Evolutionary conservation across 64 coral and sea anemone species (phyloP).

Genomic region (Anthopleura sola): DNA sequence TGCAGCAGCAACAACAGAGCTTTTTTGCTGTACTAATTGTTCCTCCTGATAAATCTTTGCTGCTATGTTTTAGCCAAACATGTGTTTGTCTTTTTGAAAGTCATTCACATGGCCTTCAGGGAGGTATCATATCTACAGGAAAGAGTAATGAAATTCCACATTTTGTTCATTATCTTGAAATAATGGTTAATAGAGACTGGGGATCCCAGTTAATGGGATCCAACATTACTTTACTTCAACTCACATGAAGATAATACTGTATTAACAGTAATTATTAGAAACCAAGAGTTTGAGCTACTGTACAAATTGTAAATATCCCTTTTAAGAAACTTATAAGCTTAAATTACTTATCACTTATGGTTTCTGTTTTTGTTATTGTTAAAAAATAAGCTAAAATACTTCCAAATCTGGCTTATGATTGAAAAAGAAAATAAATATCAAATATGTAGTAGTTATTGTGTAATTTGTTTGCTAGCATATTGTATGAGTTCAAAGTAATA

Average conservation of each 20-base stretch:
- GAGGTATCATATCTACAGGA: slow-evolving; percentile 23
- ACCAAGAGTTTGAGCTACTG: no score
- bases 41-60: slow-evolving; percentile 28
- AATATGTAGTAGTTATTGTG: no score
- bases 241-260: background rate
- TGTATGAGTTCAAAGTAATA: no score
- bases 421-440: no score
- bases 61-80: slow-evolving; percentile 1
- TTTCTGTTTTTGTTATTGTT: no score
- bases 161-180: background rate
- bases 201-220: background rate
- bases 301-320: no score
- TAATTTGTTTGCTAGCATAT: no score
- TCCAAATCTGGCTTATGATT: no score
- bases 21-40: slow-evolving; percentile 42
- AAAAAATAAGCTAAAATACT: no score
- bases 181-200: background rate
- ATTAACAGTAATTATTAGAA: no score
- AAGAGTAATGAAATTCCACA: background rate
- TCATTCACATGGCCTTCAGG: slow-evolving; percentile 16
- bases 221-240: background rate
- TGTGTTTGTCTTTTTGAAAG: slow-evolving; percentile 34
- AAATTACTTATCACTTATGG: no score
- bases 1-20: background rate
- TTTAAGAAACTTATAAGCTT: no score